Conservation (phyloP, 2,888 invertebrate genomes). For the Philonicus albiceps region DNA sequence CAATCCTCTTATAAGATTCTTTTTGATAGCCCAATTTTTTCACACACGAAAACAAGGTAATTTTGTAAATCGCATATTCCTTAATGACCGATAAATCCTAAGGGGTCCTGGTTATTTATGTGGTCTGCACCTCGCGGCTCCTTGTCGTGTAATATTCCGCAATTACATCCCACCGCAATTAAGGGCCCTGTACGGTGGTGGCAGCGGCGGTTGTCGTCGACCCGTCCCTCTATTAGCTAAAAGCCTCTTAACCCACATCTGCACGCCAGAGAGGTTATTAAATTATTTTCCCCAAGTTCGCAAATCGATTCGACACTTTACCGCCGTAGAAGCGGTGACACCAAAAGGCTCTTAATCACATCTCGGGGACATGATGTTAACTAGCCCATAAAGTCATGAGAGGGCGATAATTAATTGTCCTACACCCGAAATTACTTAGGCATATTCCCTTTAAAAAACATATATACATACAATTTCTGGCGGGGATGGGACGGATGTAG, state of each 20-base stretch:
- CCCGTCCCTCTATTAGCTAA: background rate
- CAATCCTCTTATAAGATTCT: background rate
- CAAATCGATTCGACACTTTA: background rate
- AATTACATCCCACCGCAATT: background rate
- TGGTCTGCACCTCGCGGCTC: background rate
- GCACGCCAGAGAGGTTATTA: background rate
- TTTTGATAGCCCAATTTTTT: background rate
- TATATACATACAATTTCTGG: background rate
- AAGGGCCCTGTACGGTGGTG: background rate
- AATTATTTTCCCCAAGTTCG: background rate
- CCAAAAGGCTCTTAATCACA: background rate
- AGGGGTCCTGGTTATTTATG: background rate
- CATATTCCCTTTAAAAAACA: constrained; percentile 7
- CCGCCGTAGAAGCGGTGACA: background rate
- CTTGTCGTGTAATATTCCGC: background rate
- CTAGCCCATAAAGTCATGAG: background rate
- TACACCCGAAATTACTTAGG: constrained; percentile 3
- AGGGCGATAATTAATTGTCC: background rate
- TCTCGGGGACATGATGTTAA: background rate
- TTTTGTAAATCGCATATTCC: background rate
- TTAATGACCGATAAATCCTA: background rate
- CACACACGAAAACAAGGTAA: background rate
- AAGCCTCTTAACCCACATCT: background rate
- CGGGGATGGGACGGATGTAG: background rate
- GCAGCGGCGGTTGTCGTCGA: background rate